Evolutionary conservation across 2,797 vertebrate genomes (phyloP).

Genomic region (Onychomys arenicola): DNA sequence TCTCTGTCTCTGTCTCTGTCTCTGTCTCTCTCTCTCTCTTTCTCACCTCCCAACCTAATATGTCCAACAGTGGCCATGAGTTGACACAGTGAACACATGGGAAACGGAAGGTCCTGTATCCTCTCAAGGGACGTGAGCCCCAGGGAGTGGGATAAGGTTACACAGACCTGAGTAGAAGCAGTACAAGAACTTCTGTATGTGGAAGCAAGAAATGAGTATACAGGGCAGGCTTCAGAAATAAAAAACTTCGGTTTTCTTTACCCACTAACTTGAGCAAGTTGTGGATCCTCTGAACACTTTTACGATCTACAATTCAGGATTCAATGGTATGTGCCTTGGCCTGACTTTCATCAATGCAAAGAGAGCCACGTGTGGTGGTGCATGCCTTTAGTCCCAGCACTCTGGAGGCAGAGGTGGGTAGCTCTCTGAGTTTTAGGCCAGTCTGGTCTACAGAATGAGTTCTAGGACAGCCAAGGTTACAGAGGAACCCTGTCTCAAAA

Average conservation of each 20-base stretch:
- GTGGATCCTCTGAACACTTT: not conserved
- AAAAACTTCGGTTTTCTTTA: not conserved
- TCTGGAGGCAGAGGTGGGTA: not conserved
- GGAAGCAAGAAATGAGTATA: not conserved
- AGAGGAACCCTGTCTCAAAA: not conserved
- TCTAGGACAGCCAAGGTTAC: not conserved
- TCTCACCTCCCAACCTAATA: not conserved
- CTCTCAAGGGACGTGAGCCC: not conserved
- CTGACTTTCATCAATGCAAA: constrained; percentile 1
- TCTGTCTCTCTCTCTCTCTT: not conserved
- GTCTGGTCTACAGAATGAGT: not conserved
- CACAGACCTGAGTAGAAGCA: not conserved
- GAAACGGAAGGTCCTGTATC: not conserved
- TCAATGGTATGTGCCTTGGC: not conserved
- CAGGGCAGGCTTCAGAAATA: not conserved
- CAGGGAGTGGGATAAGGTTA: not conserved
- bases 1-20: not conserved
- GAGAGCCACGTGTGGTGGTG: not conserved
- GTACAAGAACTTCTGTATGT: not conserved
- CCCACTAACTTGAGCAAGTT: not conserved
- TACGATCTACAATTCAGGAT: not conserved
- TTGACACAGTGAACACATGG: not conserved
- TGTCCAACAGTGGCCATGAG: not conserved
- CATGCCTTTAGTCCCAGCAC: not conserved
- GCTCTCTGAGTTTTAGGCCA: not conserved